phyloP scores from a whole-genome alignment of 2,888 invertebrate genomes.

The Nemoura dubitans region DNA sequence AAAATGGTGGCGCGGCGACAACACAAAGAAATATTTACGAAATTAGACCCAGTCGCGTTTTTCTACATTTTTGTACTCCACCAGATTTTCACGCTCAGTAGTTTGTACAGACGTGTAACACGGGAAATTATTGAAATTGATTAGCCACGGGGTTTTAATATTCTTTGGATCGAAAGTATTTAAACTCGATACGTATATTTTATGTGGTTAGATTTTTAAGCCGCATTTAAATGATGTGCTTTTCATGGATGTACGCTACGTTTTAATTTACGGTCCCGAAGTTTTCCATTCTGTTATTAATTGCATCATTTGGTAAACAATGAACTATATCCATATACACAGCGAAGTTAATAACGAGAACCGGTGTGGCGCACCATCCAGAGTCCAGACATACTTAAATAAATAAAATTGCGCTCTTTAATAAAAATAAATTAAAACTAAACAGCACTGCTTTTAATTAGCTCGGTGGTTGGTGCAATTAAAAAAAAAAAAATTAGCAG shows the following conservation, averaged over 20 bases:
- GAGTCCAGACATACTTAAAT: background rate
- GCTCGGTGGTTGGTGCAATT: background rate
- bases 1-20: constrained; percentile 1
- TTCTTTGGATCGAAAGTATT: too few relatives aligned
- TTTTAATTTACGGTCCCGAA: background rate
- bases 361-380: background rate
- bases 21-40: constrained; percentile 8
- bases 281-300: background rate
- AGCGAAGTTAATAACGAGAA: background rate
- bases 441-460: background rate
- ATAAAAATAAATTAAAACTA: background rate
- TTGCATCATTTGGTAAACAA: background rate
- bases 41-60: background rate
- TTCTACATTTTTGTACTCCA: background rate
- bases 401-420: background rate
- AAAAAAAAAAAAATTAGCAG: background rate
- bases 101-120: background rate
- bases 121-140: too few relatives aligned
- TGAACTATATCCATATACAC: background rate
- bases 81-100: background rate
- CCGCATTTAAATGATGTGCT: background rate
- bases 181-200: too few relatives aligned
- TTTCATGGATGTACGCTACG: background rate
- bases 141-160: too few relatives aligned
- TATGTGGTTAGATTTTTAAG: too few relatives aligned